Evolutionary conservation across 2,113 vertebrate species (phyloP).

Genomic region (Pontoporia blainvillei): DNA sequence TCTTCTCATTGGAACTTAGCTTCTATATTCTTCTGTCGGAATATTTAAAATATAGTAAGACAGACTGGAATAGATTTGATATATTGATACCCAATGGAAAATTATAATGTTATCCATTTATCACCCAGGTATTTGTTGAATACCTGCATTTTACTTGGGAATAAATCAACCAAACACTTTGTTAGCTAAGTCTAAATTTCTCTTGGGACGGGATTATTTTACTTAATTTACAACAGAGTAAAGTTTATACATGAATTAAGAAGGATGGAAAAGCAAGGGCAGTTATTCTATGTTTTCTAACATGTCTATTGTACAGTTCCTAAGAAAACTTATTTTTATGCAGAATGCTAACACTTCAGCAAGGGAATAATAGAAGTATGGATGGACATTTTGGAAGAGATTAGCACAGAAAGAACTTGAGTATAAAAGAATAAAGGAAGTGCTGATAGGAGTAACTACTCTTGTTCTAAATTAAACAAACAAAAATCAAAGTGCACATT

Average conservation of each 20-base stretch:
- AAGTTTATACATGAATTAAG: background rate
- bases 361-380: background rate
- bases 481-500: conserved; percentile 66
- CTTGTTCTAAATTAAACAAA: conserved; percentile 66
- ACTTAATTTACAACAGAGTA: background rate
- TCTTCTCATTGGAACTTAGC: background rate
- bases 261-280: background rate
- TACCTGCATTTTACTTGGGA: background rate
- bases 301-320: background rate
- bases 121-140: background rate
- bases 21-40: background rate
- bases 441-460: conserved; percentile 47
- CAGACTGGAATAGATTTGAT: background rate
- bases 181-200: background rate
- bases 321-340: conserved; percentile 11
- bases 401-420: conserved; percentile 37
- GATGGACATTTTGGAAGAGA: conserved; percentile 34
- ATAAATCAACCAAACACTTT: background rate
- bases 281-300: background rate
- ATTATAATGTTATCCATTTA: background rate
- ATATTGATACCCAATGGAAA: background rate
- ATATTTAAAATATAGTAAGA: background rate
- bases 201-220: conserved; percentile 8
- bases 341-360: background rate
- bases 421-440: conserved; percentile 51